Evolutionary conservation across 2,797 vertebrate genomes (phyloP).

Genomic region (Falco rusticolus): DNA sequence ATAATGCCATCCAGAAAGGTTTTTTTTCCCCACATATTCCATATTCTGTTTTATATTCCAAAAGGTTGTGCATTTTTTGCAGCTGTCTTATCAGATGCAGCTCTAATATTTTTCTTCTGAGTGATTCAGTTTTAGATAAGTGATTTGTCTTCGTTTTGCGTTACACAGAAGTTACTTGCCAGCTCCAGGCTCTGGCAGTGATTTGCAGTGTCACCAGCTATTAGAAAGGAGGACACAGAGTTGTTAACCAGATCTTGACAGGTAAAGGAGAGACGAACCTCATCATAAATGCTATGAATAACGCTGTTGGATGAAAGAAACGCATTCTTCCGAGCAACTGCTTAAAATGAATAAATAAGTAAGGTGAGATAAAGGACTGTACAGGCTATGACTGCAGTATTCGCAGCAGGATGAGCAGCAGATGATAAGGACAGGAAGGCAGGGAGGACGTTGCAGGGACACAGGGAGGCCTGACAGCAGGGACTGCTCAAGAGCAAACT

Average conservation of each 20-base stretch:
- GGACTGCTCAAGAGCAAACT: not conserved
- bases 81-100: constrained; percentile 16
- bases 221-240: not conserved
- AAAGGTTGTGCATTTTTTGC: not conserved
- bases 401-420: not conserved
- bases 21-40: not conserved
- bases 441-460: not conserved
- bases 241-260: not conserved
- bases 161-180: not conserved
- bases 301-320: not conserved
- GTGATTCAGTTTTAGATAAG: not conserved
- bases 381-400: fast-evolving
- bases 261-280: not conserved
- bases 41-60: not conserved
- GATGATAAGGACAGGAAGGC: not conserved
- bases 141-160: not conserved
- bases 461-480: not conserved
- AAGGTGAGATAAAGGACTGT: not conserved
- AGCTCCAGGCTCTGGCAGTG: not conserved
- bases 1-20: not conserved
- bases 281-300: not conserved
- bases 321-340: not conserved
- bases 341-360: not conserved
- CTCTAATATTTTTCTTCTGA: not conserved
- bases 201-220: constrained; percentile 19